Evolutionary conservation across 2,888 invertebrate species (phyloP).

Genomic region (Plebejus argus): DNA sequence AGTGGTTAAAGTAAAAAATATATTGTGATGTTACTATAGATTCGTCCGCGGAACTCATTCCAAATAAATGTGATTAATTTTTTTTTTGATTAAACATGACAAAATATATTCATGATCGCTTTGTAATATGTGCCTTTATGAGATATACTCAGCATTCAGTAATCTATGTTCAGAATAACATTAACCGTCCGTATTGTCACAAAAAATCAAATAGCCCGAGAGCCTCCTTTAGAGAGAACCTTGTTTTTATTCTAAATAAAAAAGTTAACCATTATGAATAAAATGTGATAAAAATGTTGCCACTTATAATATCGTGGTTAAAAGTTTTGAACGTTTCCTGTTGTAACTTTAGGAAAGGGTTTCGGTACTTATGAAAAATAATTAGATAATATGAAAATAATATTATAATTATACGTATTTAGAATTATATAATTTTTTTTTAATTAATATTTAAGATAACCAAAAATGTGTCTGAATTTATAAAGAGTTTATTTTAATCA

Average conservation of each 20-base stretch:
- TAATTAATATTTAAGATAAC: constrained; percentile 16
- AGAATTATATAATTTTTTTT: not conserved
- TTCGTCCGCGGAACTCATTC: constrained; percentile 29
- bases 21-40: constrained; percentile 33
- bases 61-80: constrained; percentile 22
- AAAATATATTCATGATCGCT: constrained; percentile 23
- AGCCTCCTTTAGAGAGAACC: too few relatives aligned
- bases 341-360: constrained; percentile 3
- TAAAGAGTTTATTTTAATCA: constrained; percentile 6
- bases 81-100: constrained; percentile 15
- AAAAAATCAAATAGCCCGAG: not conserved
- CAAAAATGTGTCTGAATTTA: constrained; percentile 27
- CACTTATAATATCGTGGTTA: not conserved
- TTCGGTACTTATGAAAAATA: constrained; percentile 23
- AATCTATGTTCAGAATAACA: not conserved
- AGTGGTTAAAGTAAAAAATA: constrained; percentile 28
- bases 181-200: constrained; percentile 23
- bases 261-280: not conserved
- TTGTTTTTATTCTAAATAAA: constrained; percentile 1
- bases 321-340: not conserved
- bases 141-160: not conserved
- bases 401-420: constrained; percentile 1
- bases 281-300: constrained; percentile 9
- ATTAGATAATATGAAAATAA: not conserved
- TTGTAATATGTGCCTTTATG: constrained; percentile 28